Evolutionary conservation across 2,113 vertebrate species (phyloP).

Genomic region (Daboia siamensis): DNA sequence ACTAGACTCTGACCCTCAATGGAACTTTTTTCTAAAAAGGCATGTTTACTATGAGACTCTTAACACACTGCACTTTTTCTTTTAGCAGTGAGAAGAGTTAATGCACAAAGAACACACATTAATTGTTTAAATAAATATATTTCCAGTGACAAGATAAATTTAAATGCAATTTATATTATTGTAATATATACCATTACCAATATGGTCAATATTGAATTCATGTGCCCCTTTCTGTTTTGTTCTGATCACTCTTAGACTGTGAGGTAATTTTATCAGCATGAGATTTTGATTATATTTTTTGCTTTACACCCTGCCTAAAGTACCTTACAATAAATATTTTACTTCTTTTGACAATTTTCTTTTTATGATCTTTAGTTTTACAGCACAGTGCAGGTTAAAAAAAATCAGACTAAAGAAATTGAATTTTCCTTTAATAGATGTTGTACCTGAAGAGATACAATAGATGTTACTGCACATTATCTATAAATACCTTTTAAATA

Average conservation of each 20-base stretch:
- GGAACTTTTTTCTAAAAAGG: neutral
- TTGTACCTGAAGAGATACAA: rapidly evolving
- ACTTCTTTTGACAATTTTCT: slow-evolving; percentile 43
- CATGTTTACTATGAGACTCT: too few species aligned
- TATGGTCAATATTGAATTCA: neutral
- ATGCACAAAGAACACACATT: neutral
- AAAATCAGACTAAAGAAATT: slow-evolving; percentile 39
- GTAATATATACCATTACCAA: neutral
- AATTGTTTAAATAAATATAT: neutral
- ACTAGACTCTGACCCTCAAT: neutral
- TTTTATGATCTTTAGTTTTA: slow-evolving; percentile 53
- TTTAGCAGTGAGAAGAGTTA: neutral
- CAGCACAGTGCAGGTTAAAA: slow-evolving; percentile 37
- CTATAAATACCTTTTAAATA: rapidly evolving
- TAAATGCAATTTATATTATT: neutral
- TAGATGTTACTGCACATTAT: neutral
- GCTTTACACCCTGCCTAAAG: neutral
- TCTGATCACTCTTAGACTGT: neutral
- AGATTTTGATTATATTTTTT: neutral
- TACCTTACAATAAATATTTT: slow-evolving; percentile 8
- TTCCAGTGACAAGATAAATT: neutral
- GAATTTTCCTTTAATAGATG: slow-evolving; percentile 6
- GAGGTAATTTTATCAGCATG: neutral
- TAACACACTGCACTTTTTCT: neutral
- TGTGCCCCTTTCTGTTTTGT: neutral